These are phyloP conservation scores for Oscheius onirici DNA, from an alignment of 2,888 invertebrate genomes.

Conservation along the genomic window DNA sequence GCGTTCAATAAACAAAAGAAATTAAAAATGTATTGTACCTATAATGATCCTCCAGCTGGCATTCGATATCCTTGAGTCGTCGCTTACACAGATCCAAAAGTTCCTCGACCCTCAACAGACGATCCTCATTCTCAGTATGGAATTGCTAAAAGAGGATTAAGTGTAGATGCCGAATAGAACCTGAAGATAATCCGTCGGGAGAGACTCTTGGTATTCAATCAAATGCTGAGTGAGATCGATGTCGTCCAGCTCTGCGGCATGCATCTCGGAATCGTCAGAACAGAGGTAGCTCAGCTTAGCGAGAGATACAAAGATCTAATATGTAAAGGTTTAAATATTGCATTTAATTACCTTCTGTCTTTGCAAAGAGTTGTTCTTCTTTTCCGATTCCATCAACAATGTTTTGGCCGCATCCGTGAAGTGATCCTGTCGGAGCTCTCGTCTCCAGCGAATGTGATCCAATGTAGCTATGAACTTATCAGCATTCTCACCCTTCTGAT, in stretches of 20 bases:
- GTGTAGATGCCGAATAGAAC: background rate
- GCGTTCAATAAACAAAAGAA: background rate
- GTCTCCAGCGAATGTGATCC: conserved; percentile 24
- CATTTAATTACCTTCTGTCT: background rate
- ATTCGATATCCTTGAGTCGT: background rate
- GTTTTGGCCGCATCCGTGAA: conserved; percentile 5
- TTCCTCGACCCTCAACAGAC: background rate
- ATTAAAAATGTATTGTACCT: background rate
- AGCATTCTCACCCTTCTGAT: conserved; percentile 26
- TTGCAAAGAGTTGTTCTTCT: background rate
- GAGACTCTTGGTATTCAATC: conserved; percentile 13
- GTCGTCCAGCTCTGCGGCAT: background rate
- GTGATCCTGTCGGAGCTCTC: conserved; percentile 15
- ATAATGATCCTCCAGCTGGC: background rate
- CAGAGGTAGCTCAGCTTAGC: conserved; percentile 22
- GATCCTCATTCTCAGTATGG: conserved; percentile 12
- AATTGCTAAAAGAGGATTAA: background rate
- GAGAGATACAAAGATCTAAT: conserved; percentile 6
- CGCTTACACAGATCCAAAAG: conserved; percentile 15
- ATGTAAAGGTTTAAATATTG: background rate
- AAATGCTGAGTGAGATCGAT: background rate
- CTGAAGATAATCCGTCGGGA: background rate
- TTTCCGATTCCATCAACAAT: background rate
- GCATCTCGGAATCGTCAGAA: background rate
- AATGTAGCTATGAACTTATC: conserved; percentile 14